Evolutionary conservation across 2,888 invertebrate genomes (phyloP).

Genomic region (Cyclophora albipunctata): DNA sequence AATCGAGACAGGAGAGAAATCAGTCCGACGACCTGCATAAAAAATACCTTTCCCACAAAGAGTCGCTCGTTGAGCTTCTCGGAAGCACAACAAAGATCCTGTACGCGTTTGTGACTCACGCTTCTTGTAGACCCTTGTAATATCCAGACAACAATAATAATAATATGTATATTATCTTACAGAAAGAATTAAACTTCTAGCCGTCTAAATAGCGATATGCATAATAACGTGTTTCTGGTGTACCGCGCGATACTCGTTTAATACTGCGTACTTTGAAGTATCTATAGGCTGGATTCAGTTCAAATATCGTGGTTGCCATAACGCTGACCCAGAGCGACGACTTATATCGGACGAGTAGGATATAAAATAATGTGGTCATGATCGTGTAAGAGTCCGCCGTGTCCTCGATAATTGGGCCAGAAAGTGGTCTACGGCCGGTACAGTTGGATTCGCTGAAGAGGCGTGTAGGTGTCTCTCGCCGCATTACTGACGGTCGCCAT

Average conservation of each 20-base stretch:
- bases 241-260: too few relatives aligned
- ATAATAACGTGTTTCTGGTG: too few relatives aligned
- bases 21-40: slow-evolving; percentile 63
- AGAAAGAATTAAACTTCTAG: not conserved
- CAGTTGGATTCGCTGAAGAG: slow-evolving; percentile 67
- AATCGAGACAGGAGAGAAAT: slow-evolving; percentile 58
- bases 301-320: too few relatives aligned
- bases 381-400: slow-evolving; percentile 20
- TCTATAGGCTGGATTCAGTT: too few relatives aligned
- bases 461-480: slow-evolving; percentile 60
- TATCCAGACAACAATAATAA: slow-evolving; percentile 47
- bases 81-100: slow-evolving; percentile 73
- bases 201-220: too few relatives aligned
- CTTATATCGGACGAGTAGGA: slow-evolving; percentile 3
- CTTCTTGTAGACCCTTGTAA: slow-evolving; percentile 36
- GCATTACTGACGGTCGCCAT: slow-evolving; percentile 51
- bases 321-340: not conserved
- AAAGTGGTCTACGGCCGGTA: slow-evolving; percentile 50
- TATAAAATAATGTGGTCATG: slow-evolving; percentile 13
- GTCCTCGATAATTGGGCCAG: slow-evolving; percentile 46
- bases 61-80: slow-evolving; percentile 57
- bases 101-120: slow-evolving; percentile 61
- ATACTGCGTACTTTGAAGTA: too few relatives aligned
- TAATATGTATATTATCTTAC: slow-evolving; percentile 1
- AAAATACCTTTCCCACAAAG: slow-evolving; percentile 67